Evolutionary conservation across 2,113 vertebrate species (phyloP), one percentile per base, ranked within the genome.

Genomic region (Girardinichthys multiradiatus): DNA sequence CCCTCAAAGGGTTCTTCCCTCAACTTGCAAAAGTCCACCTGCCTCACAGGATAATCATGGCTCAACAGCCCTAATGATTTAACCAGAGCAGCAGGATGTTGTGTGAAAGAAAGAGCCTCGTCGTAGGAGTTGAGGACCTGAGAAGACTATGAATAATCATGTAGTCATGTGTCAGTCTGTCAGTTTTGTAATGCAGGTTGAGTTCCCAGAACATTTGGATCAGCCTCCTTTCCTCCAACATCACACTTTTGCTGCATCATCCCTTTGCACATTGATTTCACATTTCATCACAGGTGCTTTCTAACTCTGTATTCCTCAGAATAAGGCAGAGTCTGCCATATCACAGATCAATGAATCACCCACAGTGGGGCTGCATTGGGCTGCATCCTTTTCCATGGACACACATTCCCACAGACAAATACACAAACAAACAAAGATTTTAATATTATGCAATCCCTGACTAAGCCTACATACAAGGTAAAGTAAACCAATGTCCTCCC

Each of bases 321-420:
- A 62, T 54, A 79, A 78, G 71, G 81, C 74, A 79, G 86, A 85
- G 57, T 73, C 76, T 57, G 65, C 77, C 77, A 74, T 87, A 80
- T 80, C 83, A 62, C 86, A 45, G 78, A 93, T 91, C 82, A n/a
- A 92, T 92, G 78, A 88, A 87, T 87, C 86, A 87, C 87, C 84
- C 28, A 13, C 81, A 89, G 81, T 65, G 77, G 82, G 74, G 64
- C 75, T 77, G 70, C 66, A 79, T 69, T 27, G 9, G 12, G 12
- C 2, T 11, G 11, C 14, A 14, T 42, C 15, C 15, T 79, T 86
- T 77, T 74, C 67, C 69, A 45, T 30, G 45, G 26, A 76, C 77
- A 76, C 60, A 42, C 70, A 79, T 58, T 65, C n/a, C 48, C 19
- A 54, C 15, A 70, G 61, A 80, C 60, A 79, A 64, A 78, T 39